A percentile compares a stretch with the other conserved stretches of the same genome.
phyloP scores from a whole-genome alignment of 2,888 invertebrate genomes.

The Cantharis lateralis region DNA sequence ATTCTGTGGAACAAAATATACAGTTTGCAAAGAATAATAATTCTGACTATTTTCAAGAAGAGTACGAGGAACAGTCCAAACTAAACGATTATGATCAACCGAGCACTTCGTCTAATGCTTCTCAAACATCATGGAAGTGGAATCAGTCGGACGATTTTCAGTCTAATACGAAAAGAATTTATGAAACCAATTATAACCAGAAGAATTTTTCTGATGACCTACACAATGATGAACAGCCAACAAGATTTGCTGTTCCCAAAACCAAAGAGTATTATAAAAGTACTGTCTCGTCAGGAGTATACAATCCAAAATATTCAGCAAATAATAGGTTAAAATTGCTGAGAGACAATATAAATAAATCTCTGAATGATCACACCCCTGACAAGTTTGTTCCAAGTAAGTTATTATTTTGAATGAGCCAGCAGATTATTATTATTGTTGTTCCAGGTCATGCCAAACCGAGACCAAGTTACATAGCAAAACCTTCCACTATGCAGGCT shows the following conservation, averaged over 20 bases:
- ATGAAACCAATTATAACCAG: not conserved
- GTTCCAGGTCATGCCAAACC: not conserved
- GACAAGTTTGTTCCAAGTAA: not conserved
- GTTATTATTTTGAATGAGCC: not conserved
- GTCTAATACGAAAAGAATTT: not conserved
- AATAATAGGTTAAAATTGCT: slow-evolving; percentile 26
- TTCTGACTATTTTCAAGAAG: not conserved
- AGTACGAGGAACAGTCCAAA: not conserved
- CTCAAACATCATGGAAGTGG: not conserved
- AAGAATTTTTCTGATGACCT: too few relatives aligned
- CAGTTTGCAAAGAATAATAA: not conserved
- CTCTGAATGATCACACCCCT: not conserved
- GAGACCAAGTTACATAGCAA: not conserved
- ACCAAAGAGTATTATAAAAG: not conserved
- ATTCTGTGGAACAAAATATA: not conserved
- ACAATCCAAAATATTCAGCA: slow-evolving; percentile 24
- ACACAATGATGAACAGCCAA: not conserved
- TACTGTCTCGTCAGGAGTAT: not conserved
- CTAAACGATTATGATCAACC: not conserved
- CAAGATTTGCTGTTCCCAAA: not conserved
- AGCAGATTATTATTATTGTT: not conserved
- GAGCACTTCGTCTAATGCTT: not conserved
- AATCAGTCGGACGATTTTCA: not conserved
- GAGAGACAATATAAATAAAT: not conserved
- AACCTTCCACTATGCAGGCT: not conserved